Percentiles rank a stretch among this genome's conserved stretches.
Conservation (phyloP, 1,140 invertebrate genomes). For the Protaetia brevitarsis region DNA sequence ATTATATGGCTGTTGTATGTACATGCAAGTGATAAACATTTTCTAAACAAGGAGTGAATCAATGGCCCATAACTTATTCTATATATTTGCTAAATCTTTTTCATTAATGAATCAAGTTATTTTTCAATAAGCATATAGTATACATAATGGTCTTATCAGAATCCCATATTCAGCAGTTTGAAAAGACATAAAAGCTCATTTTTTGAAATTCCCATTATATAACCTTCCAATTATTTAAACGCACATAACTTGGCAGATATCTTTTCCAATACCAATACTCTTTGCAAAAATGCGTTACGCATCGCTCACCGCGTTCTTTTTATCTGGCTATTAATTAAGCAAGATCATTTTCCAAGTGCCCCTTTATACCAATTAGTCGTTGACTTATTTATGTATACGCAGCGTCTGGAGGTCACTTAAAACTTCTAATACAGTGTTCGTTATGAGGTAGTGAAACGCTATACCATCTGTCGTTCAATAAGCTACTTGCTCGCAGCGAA, state of each 20-base stretch:
- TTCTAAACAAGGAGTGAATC: too few relatives aligned
- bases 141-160: too few relatives aligned
- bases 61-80: too few relatives aligned
- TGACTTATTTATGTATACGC: not conserved
- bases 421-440: not conserved
- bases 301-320: not conserved
- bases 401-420: not conserved
- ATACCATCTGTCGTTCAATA: not conserved
- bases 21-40: too few relatives aligned
- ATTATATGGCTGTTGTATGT: too few relatives aligned
- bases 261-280: not conserved
- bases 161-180: too few relatives aligned
- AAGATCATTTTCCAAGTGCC: constrained; percentile 1
- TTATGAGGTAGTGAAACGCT: not conserved
- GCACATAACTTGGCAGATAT: not conserved
- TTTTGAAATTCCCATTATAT: too few relatives aligned
- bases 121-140: too few relatives aligned
- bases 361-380: not conserved
- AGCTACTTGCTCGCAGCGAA: not conserved
- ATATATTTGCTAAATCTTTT: too few relatives aligned
- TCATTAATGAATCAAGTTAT: too few relatives aligned
- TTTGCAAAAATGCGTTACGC: not conserved
- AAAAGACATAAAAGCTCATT: too few relatives aligned
- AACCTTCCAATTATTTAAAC: too few relatives aligned
- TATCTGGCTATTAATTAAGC: not conserved